Base-by-base conservation (phyloP, 1,140 invertebrate species). In the Mylabris phalerata region DNA sequence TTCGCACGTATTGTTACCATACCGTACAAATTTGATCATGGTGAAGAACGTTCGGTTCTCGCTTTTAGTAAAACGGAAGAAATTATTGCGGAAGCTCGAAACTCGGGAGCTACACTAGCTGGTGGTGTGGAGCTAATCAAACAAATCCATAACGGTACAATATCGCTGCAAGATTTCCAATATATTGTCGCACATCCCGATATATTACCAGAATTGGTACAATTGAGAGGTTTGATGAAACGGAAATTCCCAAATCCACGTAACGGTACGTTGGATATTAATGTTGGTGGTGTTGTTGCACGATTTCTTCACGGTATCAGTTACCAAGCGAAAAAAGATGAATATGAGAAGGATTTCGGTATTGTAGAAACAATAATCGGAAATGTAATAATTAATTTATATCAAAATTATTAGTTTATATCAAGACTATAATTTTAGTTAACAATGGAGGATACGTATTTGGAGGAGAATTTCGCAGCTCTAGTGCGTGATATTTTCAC, bases 141-240 rank as follows among this genome's bases (percentile, higher is more conserved):
- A 74, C 78, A 82, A 54, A 85, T 91, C 66, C 84, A 87, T 75
- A 82, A 75, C 66, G 90, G 89, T 38, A 75, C 82, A 62, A 67
- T 91, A 11, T 73, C 79, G 45, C 60, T 86, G 4, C 72, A 78
- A n/a, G 87, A 92, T 55, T 93, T 84, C 72, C 80, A 90, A 63
- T 84, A 78, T 68, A 67, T 90, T 2, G 73, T 93, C 40, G 85
- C 88, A 4, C 87, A 92, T 78, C 83, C 87, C 3, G 82, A 85
- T 67, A 88, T 93, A 57, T 69, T 92, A 55, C 78, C 87, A 0
- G 89, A 93, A 47, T 69, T 93, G 27, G 77, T 89, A 2, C 75
- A 79, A 0, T 77, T 93, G 45, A 77, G 87, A 66, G 89, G 88
- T 19, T 67, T 92, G 9, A 75, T 93, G 75, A 90, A 86, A 63